Conservation (phyloP, 1,140 invertebrate genomes). For the Tetranychus urticae region DNA sequence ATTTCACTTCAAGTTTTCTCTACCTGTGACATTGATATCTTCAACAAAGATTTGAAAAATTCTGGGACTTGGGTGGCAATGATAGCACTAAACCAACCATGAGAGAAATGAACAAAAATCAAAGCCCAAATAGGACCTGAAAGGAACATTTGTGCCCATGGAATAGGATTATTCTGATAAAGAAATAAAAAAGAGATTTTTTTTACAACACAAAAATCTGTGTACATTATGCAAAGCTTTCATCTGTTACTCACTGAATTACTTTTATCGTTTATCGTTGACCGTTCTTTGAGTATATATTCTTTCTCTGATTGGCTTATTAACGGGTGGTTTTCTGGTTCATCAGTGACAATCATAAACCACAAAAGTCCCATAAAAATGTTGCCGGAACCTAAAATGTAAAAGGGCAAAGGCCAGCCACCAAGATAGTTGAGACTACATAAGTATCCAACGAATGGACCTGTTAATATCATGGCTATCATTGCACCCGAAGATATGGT, state of each 20-base stretch:
- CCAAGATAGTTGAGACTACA: conserved; percentile 7
- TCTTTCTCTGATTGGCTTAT: conserved; percentile 37
- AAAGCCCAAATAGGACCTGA: conserved; percentile 76
- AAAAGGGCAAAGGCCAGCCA: conserved; percentile 10
- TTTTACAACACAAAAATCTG: too few relatives aligned
- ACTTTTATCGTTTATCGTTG: neutral
- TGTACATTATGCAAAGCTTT: too few relatives aligned
- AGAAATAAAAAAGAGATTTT: conserved; percentile 2
- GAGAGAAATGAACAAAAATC: conserved; percentile 60
- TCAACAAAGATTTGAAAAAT: conserved; percentile 68
- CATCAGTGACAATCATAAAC: conserved; percentile 60
- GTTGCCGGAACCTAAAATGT: conserved; percentile 25
- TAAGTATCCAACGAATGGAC: conserved; percentile 15
- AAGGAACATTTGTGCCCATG: conserved; percentile 51
- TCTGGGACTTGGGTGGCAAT: conserved; percentile 76
- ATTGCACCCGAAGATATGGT: conserved; percentile 14
- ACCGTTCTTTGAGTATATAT: conserved; percentile 37
- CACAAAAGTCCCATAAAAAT: conserved; percentile 56
- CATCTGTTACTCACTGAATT: neutral
- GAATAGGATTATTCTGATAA: conserved; percentile 29
- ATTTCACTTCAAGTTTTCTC: conserved; percentile 1
- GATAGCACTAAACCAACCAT: conserved; percentile 84
- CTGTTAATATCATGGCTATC: conserved; percentile 17
- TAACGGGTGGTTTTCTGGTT: conserved; percentile 55
- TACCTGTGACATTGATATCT: conserved; percentile 63